Percentiles rank a stretch among this genome's conserved stretches.
Evolutionary conservation across 1,140 invertebrate species (phyloP).

Genomic region (Drosophila nigrodunni): DNA sequence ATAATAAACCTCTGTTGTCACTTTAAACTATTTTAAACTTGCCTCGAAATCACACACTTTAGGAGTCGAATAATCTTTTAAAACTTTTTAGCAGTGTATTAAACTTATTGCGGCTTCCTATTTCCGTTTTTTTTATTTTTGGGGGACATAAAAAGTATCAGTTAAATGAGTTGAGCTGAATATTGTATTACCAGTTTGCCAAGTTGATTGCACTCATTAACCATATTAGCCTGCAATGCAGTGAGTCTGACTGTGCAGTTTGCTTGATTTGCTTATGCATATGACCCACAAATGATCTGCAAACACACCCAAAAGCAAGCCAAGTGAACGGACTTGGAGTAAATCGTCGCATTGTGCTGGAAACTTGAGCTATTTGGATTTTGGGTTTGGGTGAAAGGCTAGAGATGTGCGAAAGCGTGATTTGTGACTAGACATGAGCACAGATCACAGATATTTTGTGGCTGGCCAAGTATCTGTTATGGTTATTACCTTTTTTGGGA

Average conservation of each 20-base stretch:
- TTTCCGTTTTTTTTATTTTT: conserved; percentile 54
- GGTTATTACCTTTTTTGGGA: conserved; percentile 1
- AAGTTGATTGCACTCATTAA: conserved; percentile 66
- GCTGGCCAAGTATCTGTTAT: conserved; percentile 8
- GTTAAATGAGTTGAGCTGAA: conserved; percentile 10
- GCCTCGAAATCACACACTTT: background rate
- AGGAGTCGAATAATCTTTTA: conserved; percentile 28
- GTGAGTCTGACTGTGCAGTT: conserved; percentile 50
- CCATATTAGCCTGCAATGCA: conserved; percentile 48
- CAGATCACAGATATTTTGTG: conserved; percentile 23
- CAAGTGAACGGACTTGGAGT: conserved; percentile 51
- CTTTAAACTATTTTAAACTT: background rate
- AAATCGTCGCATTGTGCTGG: conserved; percentile 41
- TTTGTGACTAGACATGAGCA: conserved; percentile 20
- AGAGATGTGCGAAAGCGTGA: conserved; percentile 13
- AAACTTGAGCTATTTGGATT: conserved; percentile 51
- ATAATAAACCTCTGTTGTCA: too few species aligned
- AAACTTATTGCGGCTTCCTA: conserved; percentile 57
- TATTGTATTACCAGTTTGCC: conserved; percentile 61
- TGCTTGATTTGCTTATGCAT: conserved; percentile 49
- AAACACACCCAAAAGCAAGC: conserved; percentile 41
- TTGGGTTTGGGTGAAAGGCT: conserved; percentile 46
- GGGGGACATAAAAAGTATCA: conserved; percentile 22
- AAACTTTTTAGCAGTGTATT: conserved; percentile 19
- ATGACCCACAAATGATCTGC: conserved; percentile 75